Conservation (phyloP, 2,888 invertebrate genomes). For the Athalia cordata region DNA sequence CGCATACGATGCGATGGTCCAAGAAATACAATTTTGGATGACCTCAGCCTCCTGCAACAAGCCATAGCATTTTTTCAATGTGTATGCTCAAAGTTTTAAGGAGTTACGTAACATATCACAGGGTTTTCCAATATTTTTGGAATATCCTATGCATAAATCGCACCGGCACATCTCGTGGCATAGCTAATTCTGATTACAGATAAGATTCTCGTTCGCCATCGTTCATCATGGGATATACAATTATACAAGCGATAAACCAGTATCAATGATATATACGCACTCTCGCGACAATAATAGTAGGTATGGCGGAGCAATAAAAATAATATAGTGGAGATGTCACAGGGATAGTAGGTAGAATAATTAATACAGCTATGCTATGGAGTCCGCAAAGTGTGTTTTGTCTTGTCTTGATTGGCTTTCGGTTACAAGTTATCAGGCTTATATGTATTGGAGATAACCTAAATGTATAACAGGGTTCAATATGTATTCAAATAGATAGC, state of each 20-base stretch:
- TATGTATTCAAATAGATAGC: no score
- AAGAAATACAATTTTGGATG: conserved; percentile 39
- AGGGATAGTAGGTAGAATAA: conserved; percentile 20
- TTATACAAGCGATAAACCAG: conserved; percentile 33
- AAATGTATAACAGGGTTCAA: background rate
- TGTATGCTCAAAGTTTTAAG: conserved; percentile 53
- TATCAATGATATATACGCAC: conserved; percentile 14
- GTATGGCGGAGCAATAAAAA: no score
- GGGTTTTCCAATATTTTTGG: no score
- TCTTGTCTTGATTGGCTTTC: conserved; percentile 37
- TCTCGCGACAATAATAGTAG: conserved; percentile 8
- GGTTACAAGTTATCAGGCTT: background rate
- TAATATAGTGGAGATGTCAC: conserved; percentile 24
- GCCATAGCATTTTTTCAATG: conserved; percentile 54
- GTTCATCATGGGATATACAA: conserved; percentile 38
- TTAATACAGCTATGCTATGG: background rate
- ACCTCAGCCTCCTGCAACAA: background rate
- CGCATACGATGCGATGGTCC: background rate
- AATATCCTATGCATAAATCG: no score
- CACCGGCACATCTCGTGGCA: no score
- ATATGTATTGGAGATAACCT: background rate
- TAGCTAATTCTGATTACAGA: conserved; percentile 24
- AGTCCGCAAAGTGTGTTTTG: conserved; percentile 19
- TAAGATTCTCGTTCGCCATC: conserved; percentile 31
- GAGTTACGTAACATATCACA: conserved; percentile 8